Evolutionary conservation across 92 coral and sea anemone genomes (phyloP).

Genomic region (Zoanthus sansibaricus): DNA sequence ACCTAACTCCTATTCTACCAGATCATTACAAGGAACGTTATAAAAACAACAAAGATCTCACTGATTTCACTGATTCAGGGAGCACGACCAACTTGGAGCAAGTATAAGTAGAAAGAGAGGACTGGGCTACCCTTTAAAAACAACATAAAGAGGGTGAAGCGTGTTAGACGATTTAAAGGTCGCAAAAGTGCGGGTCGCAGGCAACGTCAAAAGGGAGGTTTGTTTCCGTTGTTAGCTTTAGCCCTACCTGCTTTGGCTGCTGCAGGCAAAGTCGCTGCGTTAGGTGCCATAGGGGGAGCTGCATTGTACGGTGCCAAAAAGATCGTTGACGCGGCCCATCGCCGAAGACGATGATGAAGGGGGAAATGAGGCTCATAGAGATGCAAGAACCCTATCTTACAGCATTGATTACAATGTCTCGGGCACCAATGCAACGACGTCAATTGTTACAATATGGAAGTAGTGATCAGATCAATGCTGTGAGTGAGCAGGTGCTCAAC

Average conservation of each 20-base stretch:
- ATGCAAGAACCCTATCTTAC: neutral
- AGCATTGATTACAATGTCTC: neutral
- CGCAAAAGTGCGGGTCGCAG: neutral
- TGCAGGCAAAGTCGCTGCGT: neutral
- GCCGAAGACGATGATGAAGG: neutral
- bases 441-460: constrained; percentile 1
- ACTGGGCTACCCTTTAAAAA: constrained; percentile 7
- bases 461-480: constrained; percentile 33
- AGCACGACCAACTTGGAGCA: neutral
- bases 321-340: neutral
- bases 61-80: constrained; percentile 3
- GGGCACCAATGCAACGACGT: neutral
- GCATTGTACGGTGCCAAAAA: neutral
- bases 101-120: neutral
- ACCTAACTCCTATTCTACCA: neutral
- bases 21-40: neutral
- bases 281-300: constrained; percentile 1
- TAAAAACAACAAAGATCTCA: neutral
- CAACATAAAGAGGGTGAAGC: neutral
- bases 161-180: neutral
- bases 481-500: constrained; percentile 9
- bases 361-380: neutral
- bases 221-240: constrained; percentile 12
- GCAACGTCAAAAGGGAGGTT: neutral
- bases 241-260: constrained; percentile 4